These are phyloP conservation scores for Zaprionus africanus DNA, from an alignment of 1,140 invertebrate species.

Conservation along the genomic window DNA sequence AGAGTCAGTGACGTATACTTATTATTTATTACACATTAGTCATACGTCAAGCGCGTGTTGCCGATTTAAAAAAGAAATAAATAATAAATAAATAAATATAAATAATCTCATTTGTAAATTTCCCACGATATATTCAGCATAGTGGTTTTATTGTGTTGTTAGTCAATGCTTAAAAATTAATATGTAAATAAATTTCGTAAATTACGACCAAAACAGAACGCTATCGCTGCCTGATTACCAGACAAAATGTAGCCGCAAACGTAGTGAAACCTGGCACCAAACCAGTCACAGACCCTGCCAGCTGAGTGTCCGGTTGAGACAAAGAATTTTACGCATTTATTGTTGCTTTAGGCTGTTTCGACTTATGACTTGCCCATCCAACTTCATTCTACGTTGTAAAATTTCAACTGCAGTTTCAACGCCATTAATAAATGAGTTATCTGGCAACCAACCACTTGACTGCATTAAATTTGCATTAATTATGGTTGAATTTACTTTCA, in stretches of 20 bases:
- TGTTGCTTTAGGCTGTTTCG: slow-evolving; percentile 34
- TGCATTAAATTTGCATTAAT: slow-evolving; percentile 76
- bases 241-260: slow-evolving; percentile 32
- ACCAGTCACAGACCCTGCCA: slow-evolving; percentile 56
- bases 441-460: slow-evolving; percentile 34
- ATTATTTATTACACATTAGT: slow-evolving; percentile 51
- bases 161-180: slow-evolving; percentile 7
- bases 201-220: slow-evolving; percentile 30
- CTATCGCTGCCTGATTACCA: slow-evolving; percentile 17
- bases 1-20: slow-evolving; percentile 58
- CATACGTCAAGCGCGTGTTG: slow-evolving; percentile 72
- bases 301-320: slow-evolving; percentile 70
- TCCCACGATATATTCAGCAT: slow-evolving; percentile 61
- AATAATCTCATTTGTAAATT: slow-evolving; percentile 62
- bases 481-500: slow-evolving; percentile 54
- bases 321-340: slow-evolving; percentile 65
- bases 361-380: slow-evolving; percentile 39
- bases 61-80: slow-evolving; percentile 54
- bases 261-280: slow-evolving; percentile 20
- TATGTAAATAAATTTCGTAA: slow-evolving; percentile 27
- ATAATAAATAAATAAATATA: no score
- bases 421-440: slow-evolving; percentile 68
- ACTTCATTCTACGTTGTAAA: slow-evolving; percentile 66
- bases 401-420: slow-evolving; percentile 69
- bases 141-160: slow-evolving; percentile 27